phyloP scores from a whole-genome alignment of 2,113 vertebrate genomes.

The Phaethornis superciliosus region DNA sequence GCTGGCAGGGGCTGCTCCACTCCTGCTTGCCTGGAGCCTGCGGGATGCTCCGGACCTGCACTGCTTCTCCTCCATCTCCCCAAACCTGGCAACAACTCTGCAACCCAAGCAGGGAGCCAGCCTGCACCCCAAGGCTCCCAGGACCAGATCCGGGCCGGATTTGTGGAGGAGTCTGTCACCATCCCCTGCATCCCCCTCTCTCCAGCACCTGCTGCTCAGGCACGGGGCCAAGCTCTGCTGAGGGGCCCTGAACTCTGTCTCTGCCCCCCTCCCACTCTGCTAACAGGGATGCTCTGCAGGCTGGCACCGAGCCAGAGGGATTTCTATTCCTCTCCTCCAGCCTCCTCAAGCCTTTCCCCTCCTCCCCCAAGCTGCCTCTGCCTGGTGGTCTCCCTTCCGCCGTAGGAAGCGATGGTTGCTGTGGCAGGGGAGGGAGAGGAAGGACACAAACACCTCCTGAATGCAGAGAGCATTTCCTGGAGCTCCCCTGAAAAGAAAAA shows the following conservation, averaged over 20 bases:
- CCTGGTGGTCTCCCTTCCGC: slow-evolving; percentile 46
- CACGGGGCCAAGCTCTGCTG: slow-evolving; percentile 71
- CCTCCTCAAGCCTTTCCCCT: slow-evolving; percentile 39
- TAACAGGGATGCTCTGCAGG: slow-evolving; percentile 46
- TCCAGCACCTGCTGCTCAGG: slow-evolving; percentile 78
- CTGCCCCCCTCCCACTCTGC: slow-evolving; percentile 31
- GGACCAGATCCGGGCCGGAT: slow-evolving; percentile 72
- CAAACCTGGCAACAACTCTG: accelerated
- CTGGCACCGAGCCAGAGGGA: slow-evolving; percentile 61
- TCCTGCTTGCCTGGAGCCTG: neutral
- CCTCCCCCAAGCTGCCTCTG: slow-evolving; percentile 17
- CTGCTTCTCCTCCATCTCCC: neutral
- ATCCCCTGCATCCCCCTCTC: neutral
- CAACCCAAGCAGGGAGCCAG: neutral
- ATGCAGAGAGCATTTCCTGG: slow-evolving; percentile 39
- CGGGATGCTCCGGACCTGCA: neutral
- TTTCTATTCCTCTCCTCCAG: slow-evolving; percentile 48
- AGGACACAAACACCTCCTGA: slow-evolving; percentile 42
- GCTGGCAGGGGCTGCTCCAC: neutral
- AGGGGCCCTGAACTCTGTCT: slow-evolving; percentile 67
- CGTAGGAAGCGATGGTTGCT: slow-evolving; percentile 53
- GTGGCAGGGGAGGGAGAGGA: slow-evolving; percentile 20
- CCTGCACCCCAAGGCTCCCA: neutral
- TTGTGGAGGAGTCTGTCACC: slow-evolving; percentile 46
- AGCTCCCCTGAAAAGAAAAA: neutral